Base-by-base conservation (phyloP, 1,140 invertebrate genomes). In the Mercenaria mercenaria region DNA sequence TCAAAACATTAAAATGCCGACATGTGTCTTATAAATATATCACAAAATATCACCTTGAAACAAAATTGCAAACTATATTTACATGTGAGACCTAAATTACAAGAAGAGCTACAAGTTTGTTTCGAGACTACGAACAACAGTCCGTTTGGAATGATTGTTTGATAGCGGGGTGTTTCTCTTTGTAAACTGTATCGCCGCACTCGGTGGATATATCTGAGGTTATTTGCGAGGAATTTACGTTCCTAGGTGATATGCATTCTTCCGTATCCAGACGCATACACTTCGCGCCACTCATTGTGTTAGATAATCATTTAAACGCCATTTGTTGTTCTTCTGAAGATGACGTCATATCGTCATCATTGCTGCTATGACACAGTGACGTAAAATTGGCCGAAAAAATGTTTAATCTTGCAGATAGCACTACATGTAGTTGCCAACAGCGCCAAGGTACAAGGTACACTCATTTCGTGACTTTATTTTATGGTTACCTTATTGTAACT, bases 281-380 rank as follows among this genome's bases (percentile, higher is more conserved):
- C 52, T 85, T 85, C 2, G 83, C 64, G 47, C 76, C 67, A 72
- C 83, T 67, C 11, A 20, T 69, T 56, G 67, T 39, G 20, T 26
- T 34, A 23, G 69, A 69, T 15, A 50, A 26, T 20, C 26, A 20
- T 29, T 85, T 85, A 13, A 64, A 41, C 1, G 23, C 18, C 11
- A 37, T 6, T 6, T 37, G 39, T 3, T 47, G 37, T 13, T 88
- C 76, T 0, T 81, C 86, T n/a, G 86, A 88, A 20, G 84, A 76
- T 32, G 72, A 77, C 34, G 85, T 41, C 29, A 69, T 43, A 4
- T 64, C 50, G 23, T 84, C 80, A 18, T 84, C 69, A 76, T 64
- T 89, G 56, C 72, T 89, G n/a, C 64, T 69, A 39, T 29, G 39
- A 84, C 34, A 61, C 11, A 89, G 34, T 18, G 88, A 89, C 10